Evolutionary conservation across 2,797 vertebrate genomes (phyloP), one percentile per base, ranked within the genome.

Genomic region (Myotis vivesi): DNA sequence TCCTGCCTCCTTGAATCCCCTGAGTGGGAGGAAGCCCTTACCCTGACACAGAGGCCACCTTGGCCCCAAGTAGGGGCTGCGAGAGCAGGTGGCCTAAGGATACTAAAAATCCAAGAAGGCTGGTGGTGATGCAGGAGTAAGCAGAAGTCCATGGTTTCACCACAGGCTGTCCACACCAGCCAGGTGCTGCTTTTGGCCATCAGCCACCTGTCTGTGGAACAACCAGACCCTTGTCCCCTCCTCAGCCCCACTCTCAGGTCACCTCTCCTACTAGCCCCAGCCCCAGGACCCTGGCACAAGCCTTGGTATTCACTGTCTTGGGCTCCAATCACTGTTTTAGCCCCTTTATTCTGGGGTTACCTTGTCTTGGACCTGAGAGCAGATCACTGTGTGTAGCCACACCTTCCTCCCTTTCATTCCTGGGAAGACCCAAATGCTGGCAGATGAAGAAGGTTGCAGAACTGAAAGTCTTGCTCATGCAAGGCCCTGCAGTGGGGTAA

Each of bases 121-220:
- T 81, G 28, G 3, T 77, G 28, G 62, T 62, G 75, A 36, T 94
- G 36, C 68, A 83, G 82, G 33, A 66, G 55, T n/a, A 92, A 89
- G 91, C 81, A 90, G 66, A 87, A 92, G 83, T 86, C 57, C 30
- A 12, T 86, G 86, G 13, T 46, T 94, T 96, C 77, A 83, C 81
- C 49, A 64, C 19, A 93, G 73, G 73, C 25, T 3, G 41, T 71
- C 66, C 55, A 79, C 13, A 7, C 68, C 69, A 76, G 55, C 89
- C 87, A 94, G 81, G 44, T 95, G 82, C 38, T 89, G 28, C 66
- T 94, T 23, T 64, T 88, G 77, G 76, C 73, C 28, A 11, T 28
- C 30, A 72, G 85, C 85, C 79, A 71, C 33, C 75, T 89, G 89
- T 59, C 77, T 89, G 17, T 23, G 41, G 59, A 90, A 59, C 53